Conservation (phyloP, 2,888 invertebrate species). For the Gortyna flavago region DNA sequence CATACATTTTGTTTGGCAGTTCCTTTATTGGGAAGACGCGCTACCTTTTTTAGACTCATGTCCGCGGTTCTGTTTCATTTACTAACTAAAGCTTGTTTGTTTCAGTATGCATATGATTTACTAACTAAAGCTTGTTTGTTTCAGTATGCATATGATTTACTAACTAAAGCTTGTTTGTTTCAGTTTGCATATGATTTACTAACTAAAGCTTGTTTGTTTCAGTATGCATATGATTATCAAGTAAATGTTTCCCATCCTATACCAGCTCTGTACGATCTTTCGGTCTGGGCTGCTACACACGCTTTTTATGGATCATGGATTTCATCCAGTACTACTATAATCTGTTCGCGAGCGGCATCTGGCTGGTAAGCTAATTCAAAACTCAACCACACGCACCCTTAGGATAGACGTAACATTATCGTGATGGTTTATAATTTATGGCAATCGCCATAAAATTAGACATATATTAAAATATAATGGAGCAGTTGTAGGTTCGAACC, state of each 20-base stretch:
- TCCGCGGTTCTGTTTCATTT: neutral
- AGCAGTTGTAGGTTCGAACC: too few relatives aligned
- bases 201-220: constrained; percentile 54
- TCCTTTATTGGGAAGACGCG: neutral
- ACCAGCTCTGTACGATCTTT: constrained; percentile 72
- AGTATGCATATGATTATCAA: constrained; percentile 71
- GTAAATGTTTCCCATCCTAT: constrained; percentile 77
- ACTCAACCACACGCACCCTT: neutral
- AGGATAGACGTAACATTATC: too few relatives aligned
- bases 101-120: constrained; percentile 71
- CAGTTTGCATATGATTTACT: constrained; percentile 67
- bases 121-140: constrained; percentile 49
- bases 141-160: constrained; percentile 70
- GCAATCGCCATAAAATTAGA: too few relatives aligned
- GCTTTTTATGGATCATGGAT: constrained; percentile 53
- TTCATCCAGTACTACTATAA: neutral
- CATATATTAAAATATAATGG: too few relatives aligned
- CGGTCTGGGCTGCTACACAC: constrained; percentile 71
- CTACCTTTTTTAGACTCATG: neutral
- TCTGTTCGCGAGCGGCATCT: constrained; percentile 67
- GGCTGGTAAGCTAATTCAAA: constrained; percentile 61
- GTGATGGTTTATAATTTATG: too few relatives aligned
- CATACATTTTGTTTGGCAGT: neutral
- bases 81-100: constrained; percentile 32
- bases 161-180: constrained; percentile 50